These are phyloP conservation scores for Melanotaenia maccullochi DNA, from an alignment of 2,797 vertebrate genomes.

Conservation along the genomic window DNA sequence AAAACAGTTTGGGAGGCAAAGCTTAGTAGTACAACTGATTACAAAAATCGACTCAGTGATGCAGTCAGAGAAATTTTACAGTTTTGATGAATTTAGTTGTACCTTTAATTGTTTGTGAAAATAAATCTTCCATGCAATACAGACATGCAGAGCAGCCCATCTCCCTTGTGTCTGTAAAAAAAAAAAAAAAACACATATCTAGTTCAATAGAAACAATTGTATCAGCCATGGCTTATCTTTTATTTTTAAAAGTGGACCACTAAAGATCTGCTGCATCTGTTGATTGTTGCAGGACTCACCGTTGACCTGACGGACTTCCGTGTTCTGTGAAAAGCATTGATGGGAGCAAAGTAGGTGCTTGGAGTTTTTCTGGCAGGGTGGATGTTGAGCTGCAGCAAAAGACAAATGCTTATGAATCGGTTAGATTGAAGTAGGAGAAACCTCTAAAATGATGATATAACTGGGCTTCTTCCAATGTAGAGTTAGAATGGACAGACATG, in stretches of 20 bases:
- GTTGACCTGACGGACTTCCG: conserved; percentile 32
- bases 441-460: background rate
- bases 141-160: conserved; percentile 64
- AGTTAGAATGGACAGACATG: background rate
- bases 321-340: conserved; percentile 22
- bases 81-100: background rate
- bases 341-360: conserved; percentile 16
- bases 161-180: conserved; percentile 57
- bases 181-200: background rate
- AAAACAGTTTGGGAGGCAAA: conserved; percentile 4
- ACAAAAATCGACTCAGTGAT: background rate
- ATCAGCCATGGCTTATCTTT: background rate
- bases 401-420: background rate
- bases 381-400: conserved; percentile 28
- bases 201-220: background rate
- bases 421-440: too few relatives aligned
- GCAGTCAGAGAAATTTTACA: background rate
- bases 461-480: background rate
- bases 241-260: background rate
- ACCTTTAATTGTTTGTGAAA: conserved; percentile 65
- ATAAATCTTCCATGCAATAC: conserved; percentile 72
- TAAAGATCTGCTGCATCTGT: background rate
- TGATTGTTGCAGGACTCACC: conserved; percentile 37
- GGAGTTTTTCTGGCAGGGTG: background rate
- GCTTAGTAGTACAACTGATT: background rate